phyloP scores from a whole-genome alignment of 2,113 vertebrate genomes.

The Lanius collurio region DNA sequence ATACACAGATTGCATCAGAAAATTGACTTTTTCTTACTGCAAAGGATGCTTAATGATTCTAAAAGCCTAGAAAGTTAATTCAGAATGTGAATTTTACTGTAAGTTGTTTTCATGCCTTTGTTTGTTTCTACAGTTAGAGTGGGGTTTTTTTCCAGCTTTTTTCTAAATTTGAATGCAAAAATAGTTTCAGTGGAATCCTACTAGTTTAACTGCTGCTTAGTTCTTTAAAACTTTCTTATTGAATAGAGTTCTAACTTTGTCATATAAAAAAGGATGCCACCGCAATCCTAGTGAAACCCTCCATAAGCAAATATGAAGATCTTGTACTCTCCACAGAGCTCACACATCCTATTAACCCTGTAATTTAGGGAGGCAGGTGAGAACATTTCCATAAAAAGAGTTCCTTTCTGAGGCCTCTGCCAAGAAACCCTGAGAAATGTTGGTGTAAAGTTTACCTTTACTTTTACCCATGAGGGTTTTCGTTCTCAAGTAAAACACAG shows the following conservation, averaged over 20 bases:
- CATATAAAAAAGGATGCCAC: not conserved
- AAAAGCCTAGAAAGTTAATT: not conserved
- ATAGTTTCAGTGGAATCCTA: not conserved
- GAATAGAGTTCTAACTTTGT: not conserved
- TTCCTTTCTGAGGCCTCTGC: not conserved
- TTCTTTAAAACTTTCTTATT: not conserved
- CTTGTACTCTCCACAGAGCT: not conserved
- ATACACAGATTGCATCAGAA: not conserved
- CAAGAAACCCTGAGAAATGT: not conserved
- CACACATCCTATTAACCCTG: not conserved
- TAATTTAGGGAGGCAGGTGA: not conserved
- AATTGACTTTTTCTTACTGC: not conserved
- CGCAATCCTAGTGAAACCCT: not conserved
- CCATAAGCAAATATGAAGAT: not conserved
- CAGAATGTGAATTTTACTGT: not conserved
- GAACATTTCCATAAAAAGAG: not conserved
- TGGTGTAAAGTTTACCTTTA: not conserved
- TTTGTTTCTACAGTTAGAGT: not conserved
- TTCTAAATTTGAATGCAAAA: not conserved
- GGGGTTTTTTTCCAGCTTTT: accelerated
- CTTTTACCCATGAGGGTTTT: not conserved
- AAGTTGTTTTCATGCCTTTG: not conserved
- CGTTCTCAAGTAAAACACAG: not conserved
- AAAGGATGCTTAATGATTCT: not conserved
- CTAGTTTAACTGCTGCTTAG: not conserved